phyloP scores from a whole-genome alignment of 2,113 vertebrate species.

The Thermophis baileyi region DNA sequence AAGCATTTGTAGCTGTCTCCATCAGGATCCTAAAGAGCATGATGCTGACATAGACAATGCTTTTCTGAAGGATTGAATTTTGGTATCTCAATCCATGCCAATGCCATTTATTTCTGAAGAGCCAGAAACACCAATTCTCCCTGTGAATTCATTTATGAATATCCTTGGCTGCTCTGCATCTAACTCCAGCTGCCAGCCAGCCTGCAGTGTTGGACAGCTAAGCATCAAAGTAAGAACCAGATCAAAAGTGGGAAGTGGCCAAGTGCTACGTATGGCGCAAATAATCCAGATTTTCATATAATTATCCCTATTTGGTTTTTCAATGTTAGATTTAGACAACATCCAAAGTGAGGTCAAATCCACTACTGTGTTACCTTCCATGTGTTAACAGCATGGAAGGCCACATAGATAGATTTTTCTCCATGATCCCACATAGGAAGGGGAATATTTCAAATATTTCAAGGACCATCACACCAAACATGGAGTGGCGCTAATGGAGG shows the following conservation, averaged over 20 bases:
- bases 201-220: not conserved
- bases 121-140: too few relatives aligned
- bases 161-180: not conserved
- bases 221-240: not conserved
- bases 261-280: not conserved
- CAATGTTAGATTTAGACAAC: not conserved
- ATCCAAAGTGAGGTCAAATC: not conserved
- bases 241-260: not conserved
- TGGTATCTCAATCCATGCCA: not conserved
- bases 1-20: not conserved
- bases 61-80: not conserved
- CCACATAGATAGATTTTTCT: not conserved
- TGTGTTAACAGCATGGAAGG: not conserved
- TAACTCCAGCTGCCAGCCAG: not conserved
- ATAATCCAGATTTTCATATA: not conserved
- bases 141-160: not conserved
- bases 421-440: not conserved
- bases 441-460: not conserved
- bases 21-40: not conserved
- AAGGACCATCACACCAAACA: not conserved
- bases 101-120: not conserved
- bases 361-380: not conserved
- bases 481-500: not conserved
- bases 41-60: not conserved
- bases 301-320: not conserved